phyloP scores from a whole-genome alignment of 1,140 invertebrate genomes.

The Akabosia matsudoensis region DNA sequence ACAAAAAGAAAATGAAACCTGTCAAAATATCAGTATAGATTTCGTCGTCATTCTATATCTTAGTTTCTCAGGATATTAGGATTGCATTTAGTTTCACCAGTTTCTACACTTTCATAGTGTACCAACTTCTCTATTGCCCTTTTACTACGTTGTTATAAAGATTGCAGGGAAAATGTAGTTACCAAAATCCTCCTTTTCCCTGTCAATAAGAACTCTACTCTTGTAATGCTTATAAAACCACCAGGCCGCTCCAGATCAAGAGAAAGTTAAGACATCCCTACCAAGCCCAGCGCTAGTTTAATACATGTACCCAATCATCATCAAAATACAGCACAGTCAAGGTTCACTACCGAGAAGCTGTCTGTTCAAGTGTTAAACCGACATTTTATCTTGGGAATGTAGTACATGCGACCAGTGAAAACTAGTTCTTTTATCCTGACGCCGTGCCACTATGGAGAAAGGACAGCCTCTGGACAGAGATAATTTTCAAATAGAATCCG shows the following conservation, averaged over 20 bases:
- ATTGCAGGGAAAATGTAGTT: no score
- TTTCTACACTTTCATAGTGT: not conserved
- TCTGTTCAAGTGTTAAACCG: not conserved
- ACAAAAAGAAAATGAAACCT: slow-evolving; percentile 15
- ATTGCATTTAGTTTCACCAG: not conserved
- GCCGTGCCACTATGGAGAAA: not conserved
- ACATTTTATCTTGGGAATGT: not conserved
- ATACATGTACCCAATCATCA: not conserved
- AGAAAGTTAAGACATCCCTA: not conserved
- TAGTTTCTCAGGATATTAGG: not conserved
- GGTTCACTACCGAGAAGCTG: slow-evolving; percentile 17
- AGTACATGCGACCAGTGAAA: not conserved
- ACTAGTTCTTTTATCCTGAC: not conserved
- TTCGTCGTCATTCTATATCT: not conserved
- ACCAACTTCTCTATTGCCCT: not conserved
- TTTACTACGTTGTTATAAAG: no score
- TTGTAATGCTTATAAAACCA: not conserved
- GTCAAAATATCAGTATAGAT: not conserved
- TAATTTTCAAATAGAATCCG: slow-evolving; percentile 10
- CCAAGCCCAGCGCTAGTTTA: no score
- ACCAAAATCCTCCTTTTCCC: no score
- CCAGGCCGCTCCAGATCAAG: not conserved
- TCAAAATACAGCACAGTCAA: slow-evolving; percentile 24
- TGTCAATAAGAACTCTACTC: no score
- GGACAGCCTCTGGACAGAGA: not conserved